These are phyloP conservation scores for Ibidorhyncha struthersii DNA, from an alignment of 2,113 vertebrate genomes.

Conservation along the genomic window DNA sequence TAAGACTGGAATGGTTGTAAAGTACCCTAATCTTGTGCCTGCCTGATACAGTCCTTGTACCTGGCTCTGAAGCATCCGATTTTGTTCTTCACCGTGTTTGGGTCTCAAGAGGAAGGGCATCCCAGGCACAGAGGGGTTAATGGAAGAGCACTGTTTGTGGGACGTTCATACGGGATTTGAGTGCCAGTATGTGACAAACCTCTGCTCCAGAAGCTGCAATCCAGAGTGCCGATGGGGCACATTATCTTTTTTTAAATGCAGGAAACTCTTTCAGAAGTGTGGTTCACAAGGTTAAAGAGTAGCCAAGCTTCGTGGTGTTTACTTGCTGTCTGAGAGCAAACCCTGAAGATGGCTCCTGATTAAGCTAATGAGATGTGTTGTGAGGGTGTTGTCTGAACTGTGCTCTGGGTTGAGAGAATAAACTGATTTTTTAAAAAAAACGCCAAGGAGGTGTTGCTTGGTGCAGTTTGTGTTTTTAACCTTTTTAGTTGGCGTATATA, in stretches of 20 bases:
- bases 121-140: too few relatives aligned
- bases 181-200: neutral
- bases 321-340: neutral
- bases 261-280: neutral
- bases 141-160: neutral
- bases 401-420: neutral
- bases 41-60: neutral
- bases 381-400: neutral
- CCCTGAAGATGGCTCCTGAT: neutral
- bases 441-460: neutral
- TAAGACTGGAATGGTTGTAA: neutral
- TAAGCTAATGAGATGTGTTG: neutral
- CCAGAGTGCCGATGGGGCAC: neutral
- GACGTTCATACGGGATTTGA: rapidly evolving
- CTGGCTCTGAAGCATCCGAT: neutral
- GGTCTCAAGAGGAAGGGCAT: neutral
- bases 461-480: neutral
- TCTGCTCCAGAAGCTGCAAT: neutral
- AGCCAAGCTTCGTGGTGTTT: neutral
- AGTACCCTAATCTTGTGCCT: neutral
- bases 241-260: neutral
- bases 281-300: neutral
- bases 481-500: neutral
- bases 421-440: neutral
- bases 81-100: neutral